Evolutionary conservation across 2,797 vertebrate species (phyloP), one percentile per base, ranked within the genome.

Genomic region (Danio choprae): DNA sequence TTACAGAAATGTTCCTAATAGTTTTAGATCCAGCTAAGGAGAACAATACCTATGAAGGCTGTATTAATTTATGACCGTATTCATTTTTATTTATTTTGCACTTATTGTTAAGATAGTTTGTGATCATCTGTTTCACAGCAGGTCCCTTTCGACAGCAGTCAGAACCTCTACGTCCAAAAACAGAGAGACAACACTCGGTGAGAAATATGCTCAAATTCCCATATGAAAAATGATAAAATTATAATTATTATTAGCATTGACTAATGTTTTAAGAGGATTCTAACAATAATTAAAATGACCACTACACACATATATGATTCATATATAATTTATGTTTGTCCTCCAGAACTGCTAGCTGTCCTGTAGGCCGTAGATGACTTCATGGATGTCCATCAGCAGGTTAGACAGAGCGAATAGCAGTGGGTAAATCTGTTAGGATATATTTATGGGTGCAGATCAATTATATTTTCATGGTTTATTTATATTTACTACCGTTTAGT

Each of bases 281-380:
- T 7, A 10, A 0, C 3, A 56, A 56, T 11, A 22, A 10, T 12
- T 11, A 46, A 46, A 46, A 29, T 1, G n/a, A n/a, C n/a, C n/a
- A n/a, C n/a, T n/a, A n/a, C n/a, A n/a, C n/a, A n/a, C n/a, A n/a
- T n/a, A n/a, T n/a, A n/a, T n/a, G 1, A 29, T 29, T 29, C 29
- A 29, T 29, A 29, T 29, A 1, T 29, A 84, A 43, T 58, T 11
- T 87, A 74, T 85, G 40, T 90, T 36, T 90, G 67, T 83, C 68
- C 75, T 73, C 1, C 90, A 96, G 96, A 95, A 95, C 89, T 96
- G 94, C 92, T 96, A 97, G 90, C 91, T 89, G 85, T 84, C 72
- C 84, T 82, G 48, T 67, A 16, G 20, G 38, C 78, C n/a, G 64
- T 77, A 76, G 83, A 86, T 85, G 85, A 85, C 86, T 85, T 86